phyloP scores from a whole-genome alignment of 2,888 invertebrate species.

The Drosophila pullipes region DNA sequence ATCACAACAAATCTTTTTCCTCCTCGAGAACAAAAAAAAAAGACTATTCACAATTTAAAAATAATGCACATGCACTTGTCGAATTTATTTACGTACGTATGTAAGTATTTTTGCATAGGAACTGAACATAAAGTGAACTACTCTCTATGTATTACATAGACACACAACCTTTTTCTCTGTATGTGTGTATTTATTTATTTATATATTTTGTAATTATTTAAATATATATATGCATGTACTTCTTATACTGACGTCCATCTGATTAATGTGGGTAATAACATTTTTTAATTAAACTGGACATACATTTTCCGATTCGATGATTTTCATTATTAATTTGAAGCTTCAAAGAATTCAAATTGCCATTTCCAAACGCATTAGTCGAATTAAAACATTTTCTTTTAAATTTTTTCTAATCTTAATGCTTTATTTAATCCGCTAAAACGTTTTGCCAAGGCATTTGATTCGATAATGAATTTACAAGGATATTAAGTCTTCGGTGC shows the following conservation, averaged over 20 bases:
- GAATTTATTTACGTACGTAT: constrained; percentile 40
- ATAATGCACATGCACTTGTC: constrained; percentile 73
- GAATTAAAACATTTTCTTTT: not conserved
- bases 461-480: not conserved
- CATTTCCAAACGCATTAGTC: not conserved
- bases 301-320: not conserved
- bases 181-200: constrained; percentile 3
- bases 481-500: constrained; percentile 1
- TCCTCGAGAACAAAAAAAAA: constrained; percentile 44
- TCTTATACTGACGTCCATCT: not conserved
- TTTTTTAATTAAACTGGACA: not conserved
- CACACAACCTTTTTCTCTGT: constrained; percentile 10
- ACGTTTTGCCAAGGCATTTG: not conserved
- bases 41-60: constrained; percentile 69
- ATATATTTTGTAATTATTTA: constrained; percentile 19
- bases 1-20: constrained; percentile 74
- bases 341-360: not conserved
- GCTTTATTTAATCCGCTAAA: not conserved
- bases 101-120: constrained; percentile 22
- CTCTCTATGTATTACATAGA: constrained; percentile 24
- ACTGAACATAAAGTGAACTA: constrained; percentile 31
- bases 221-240: constrained; percentile 4
- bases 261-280: not conserved
- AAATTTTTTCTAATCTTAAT: too few relatives aligned
- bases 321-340: not conserved